Conservation (phyloP, 2,888 invertebrate genomes). For the Drosophila pseudotalamancana region DNA sequence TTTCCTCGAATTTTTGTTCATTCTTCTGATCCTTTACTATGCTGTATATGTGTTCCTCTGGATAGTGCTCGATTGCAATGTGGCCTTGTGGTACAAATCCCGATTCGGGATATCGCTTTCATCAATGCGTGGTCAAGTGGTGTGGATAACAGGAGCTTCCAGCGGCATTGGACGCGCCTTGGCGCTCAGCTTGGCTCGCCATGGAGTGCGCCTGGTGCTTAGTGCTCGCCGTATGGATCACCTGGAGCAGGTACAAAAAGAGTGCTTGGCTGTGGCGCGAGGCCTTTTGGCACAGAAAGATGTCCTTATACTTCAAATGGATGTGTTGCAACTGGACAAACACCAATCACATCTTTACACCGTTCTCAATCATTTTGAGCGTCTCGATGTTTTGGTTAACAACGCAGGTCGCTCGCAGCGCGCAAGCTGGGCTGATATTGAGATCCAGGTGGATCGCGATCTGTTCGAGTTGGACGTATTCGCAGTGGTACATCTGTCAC, state of each 20-base stretch:
- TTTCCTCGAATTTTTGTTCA: constrained; percentile 79
- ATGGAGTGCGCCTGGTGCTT: constrained; percentile 88
- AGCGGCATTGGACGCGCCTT: constrained; percentile 92
- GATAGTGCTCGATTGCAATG: constrained; percentile 87
- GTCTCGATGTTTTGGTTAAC: constrained; percentile 91
- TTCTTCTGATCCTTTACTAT: constrained; percentile 84
- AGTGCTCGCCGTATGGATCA: constrained; percentile 88
- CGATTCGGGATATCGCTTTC: constrained; percentile 87
- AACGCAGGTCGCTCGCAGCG: constrained; percentile 93
- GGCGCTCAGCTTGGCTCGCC: constrained; percentile 88
- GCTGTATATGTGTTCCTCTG: constrained; percentile 85
- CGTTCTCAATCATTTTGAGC: constrained; percentile 88
- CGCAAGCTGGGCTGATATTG: constrained; percentile 89
- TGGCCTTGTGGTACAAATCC: constrained; percentile 86
- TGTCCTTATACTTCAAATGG: constrained; percentile 88
- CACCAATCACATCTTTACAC: constrained; percentile 87
- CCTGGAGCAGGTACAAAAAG: constrained; percentile 87
- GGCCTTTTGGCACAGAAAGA: constrained; percentile 86
- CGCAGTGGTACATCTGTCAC: constrained; percentile 88
- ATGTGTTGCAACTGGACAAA: constrained; percentile 86
- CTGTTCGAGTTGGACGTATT: constrained; percentile 92
- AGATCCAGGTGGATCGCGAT: constrained; percentile 89
- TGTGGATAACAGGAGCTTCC: constrained; percentile 94
- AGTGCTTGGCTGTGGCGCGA: constrained; percentile 85
- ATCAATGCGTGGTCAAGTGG: constrained; percentile 88